Percentiles rank a stretch among this genome's conserved stretches.
Conservation (phyloP, 2,888 invertebrate genomes). For the Smittia sp. region DNA sequence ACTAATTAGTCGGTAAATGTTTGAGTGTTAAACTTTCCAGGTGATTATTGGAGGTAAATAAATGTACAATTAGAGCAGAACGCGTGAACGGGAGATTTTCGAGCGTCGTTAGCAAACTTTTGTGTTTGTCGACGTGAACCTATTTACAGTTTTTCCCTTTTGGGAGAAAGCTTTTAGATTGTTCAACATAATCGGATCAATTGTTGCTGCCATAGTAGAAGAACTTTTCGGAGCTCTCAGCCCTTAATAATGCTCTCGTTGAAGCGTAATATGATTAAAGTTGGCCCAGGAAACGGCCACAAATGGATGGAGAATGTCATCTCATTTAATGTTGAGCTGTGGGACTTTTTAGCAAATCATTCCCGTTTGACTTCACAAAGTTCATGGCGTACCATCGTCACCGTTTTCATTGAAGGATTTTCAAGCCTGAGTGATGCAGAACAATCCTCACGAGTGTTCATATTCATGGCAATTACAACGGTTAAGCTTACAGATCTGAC, state of each 20-base stretch:
- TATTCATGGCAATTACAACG: background rate
- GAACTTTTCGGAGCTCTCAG: too few relatives aligned
- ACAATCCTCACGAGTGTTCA: background rate
- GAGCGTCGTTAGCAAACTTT: too few relatives aligned
- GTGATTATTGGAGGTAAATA: background rate
- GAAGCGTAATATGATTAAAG: background rate
- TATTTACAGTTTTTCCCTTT: too few relatives aligned
- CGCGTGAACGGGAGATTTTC: too few relatives aligned
- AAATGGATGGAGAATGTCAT: constrained; percentile 4
- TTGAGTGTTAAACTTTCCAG: background rate
- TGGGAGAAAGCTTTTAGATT: too few relatives aligned
- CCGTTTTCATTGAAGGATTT: background rate
- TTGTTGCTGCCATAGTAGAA: too few relatives aligned
- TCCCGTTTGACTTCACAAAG: constrained; percentile 1
- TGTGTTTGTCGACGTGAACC: too few relatives aligned
- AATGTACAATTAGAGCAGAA: background rate
- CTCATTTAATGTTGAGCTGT: background rate
- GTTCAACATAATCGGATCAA: too few relatives aligned
- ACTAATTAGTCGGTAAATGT: constrained; percentile 21
- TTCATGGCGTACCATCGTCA: background rate
- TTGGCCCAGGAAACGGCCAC: background rate
- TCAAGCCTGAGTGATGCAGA: background rate
- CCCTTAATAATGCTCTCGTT: too few relatives aligned
- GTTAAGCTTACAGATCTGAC: background rate
- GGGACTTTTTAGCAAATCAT: constrained; percentile 1